Base-by-base conservation (phyloP, 1,140 invertebrate species). In the Caenorhabditis elegans region DNA sequence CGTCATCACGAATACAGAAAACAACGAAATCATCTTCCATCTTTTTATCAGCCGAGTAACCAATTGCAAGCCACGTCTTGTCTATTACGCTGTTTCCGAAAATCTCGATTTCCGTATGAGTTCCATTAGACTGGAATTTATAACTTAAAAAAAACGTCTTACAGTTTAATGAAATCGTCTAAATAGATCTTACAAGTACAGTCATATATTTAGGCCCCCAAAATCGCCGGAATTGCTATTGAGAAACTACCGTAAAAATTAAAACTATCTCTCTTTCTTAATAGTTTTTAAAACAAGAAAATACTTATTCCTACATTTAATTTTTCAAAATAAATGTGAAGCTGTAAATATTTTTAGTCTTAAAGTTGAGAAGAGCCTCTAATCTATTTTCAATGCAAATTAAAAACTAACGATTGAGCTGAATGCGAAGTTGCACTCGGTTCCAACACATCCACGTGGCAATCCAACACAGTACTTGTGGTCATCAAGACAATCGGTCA, bases 381-480 rank as follows among this genome's bases (percentile, higher is more conserved):
- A 5, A 43, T 8, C 6, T 43, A 26, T 26, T 53, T 53, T 53
- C 19, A 28, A n/a, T 24, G 49, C 11, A 53, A 3, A 26, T n/a
- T 24, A n/a, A 26, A 24, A 53, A 70, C 60, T 70, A 10, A 70
- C 60, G 6, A 70, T 19, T 19, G 60, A 24, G n/a, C 60, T 70
- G 60, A 39, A 70, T 19, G 60, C 17, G 60, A 70, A 15, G n/a
- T 2, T 10, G 11, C 60, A 70, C 3, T n/a, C 31, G n/a, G 60
- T 70, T 39, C 60, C 60, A 39, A 43, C n/a, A 13, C 60, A 70
- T 70, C 60, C 60, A 22, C 60, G 36, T 39, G 60, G 60, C 22
- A 70, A n/a, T 70, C 60, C 60, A 39, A 70, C 60, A 39, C 60
- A 70, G 13, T 70, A 70, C 4, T 70, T 70, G 60, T 70, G 19